These are phyloP conservation scores for Hylomyscus alleni DNA, from an alignment of 2,797 vertebrate species.

Conservation along the genomic window DNA sequence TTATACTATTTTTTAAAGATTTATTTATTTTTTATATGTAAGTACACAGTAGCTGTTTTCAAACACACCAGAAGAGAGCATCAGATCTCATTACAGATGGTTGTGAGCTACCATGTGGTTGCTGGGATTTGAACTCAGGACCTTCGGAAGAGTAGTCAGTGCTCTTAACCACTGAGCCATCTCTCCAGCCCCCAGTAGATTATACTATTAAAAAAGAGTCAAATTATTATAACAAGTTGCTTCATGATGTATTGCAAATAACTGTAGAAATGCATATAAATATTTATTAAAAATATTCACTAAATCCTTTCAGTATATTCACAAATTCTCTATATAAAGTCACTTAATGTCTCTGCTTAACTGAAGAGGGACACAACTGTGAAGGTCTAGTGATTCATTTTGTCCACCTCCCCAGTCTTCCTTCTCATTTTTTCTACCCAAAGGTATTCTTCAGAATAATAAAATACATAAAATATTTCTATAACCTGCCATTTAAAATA, in stretches of 20 bases:
- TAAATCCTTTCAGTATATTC: background rate
- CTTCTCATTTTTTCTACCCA: rapidly evolving
- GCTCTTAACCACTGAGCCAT: too few relatives aligned
- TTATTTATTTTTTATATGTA: too few relatives aligned
- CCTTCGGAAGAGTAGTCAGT: too few relatives aligned
- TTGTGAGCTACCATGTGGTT: too few relatives aligned
- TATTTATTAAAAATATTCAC: background rate
- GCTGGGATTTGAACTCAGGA: too few relatives aligned
- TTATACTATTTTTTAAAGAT: background rate
- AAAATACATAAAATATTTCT: background rate
- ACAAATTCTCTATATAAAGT: background rate
- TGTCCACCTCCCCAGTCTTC: background rate
- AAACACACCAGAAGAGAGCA: too few relatives aligned
- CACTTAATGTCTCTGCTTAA: background rate
- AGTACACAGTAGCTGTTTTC: too few relatives aligned
- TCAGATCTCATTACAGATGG: too few relatives aligned
- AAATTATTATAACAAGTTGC: background rate
- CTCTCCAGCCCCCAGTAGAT: too few relatives aligned
- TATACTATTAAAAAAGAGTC: background rate
- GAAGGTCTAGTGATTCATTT: background rate
- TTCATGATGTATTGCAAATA: background rate
- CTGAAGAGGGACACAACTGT: background rate
- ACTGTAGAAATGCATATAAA: background rate
- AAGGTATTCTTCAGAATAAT: background rate
- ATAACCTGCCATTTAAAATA: background rate